A percentile compares a stretch with the other conserved stretches of the same genome.
These are phyloP conservation scores for Drosophila albomicans DNA, from an alignment of 1,140 invertebrate genomes.

Conservation along the genomic window DNA sequence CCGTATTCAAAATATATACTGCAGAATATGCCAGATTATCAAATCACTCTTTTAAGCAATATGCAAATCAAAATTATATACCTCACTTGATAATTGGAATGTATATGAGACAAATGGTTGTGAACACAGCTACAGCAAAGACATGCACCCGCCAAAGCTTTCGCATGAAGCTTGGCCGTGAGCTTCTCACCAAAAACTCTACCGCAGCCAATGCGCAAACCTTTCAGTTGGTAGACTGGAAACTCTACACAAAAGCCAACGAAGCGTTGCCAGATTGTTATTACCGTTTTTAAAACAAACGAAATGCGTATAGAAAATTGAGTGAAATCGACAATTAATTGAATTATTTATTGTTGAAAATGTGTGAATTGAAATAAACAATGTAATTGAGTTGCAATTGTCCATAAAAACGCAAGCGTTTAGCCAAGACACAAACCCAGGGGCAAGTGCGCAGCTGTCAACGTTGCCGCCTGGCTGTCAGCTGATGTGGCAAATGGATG, in stretches of 20 bases:
- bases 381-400: background rate
- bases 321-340: background rate
- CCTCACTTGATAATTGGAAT: too few relatives aligned
- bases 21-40: too few relatives aligned
- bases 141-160: background rate
- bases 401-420: background rate
- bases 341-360: background rate
- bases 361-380: background rate
- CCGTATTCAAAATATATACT: too few relatives aligned
- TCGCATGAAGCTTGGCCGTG: background rate
- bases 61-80: too few relatives aligned
- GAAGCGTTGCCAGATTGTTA: conserved; percentile 14
- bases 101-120: background rate
- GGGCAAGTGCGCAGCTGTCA: conserved; percentile 29
- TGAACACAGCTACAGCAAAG: background rate
- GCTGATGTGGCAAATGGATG: conserved; percentile 26
- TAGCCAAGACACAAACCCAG: conserved; percentile 29
- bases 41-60: too few relatives aligned
- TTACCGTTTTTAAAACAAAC: background rate
- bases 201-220: background rate
- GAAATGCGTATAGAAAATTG: background rate
- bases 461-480: conserved; percentile 12
- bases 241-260: background rate
- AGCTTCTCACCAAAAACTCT: conserved; percentile 25
- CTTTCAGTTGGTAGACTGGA: conserved; percentile 28